A percentile compares a stretch with the other conserved stretches of the same genome.
phyloP scores from a whole-genome alignment of 1,140 invertebrate genomes.

The Pseudomyrmex dendroicus region DNA sequence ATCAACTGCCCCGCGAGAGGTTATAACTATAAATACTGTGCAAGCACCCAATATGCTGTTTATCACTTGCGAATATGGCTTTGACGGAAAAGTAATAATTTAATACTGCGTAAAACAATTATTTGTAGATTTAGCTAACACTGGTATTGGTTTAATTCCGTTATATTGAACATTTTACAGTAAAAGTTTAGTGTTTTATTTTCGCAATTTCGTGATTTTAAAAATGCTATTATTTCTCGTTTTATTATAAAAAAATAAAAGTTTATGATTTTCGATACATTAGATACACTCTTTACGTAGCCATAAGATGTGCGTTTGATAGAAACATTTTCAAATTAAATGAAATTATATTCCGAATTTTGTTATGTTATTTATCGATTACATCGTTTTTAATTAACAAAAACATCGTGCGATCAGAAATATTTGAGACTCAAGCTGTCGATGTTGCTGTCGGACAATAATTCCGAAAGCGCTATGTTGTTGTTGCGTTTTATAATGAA shows the following conservation, averaged over 20 bases:
- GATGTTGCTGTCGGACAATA: not conserved
- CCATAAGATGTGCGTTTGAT: no score
- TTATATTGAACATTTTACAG: not conserved
- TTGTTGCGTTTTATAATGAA: slow-evolving; percentile 12
- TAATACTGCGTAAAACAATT: not conserved
- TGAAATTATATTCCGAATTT: not conserved
- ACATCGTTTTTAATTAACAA: slow-evolving; percentile 2
- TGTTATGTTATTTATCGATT: not conserved
- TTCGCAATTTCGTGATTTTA: not conserved
- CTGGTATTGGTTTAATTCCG: not conserved
- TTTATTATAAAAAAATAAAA: no score
- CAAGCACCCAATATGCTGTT: not conserved
- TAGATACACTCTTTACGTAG: no score
- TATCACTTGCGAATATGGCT: not conserved
- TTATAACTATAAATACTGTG: not conserved
- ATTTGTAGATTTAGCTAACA: not conserved
- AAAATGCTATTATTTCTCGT: no score
- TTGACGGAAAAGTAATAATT: not conserved
- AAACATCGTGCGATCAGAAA: not conserved
- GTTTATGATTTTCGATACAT: no score
- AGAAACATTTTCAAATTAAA: no score
- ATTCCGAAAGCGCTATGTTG: not conserved
- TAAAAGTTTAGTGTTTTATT: not conserved
- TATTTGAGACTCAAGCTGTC: not conserved
- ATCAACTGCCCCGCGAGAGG: not conserved